Base-by-base conservation (phyloP, 2,888 invertebrate species). In the Melanostoma scalare region DNA sequence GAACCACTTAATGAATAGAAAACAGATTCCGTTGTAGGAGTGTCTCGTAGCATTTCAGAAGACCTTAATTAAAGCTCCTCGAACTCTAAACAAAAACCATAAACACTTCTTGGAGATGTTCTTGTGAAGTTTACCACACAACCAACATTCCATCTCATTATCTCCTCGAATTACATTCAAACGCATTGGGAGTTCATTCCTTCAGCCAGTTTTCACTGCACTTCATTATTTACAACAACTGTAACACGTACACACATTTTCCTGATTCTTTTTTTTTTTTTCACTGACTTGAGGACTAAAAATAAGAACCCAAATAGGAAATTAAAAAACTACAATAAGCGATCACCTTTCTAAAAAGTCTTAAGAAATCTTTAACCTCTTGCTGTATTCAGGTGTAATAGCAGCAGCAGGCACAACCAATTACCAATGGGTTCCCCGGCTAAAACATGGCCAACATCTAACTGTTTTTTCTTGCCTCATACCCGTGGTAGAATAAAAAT, bases 311-410 rank as follows among this genome's bases (percentile, higher is more conserved):
- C 9, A 30, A 36, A 40, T 33, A 46, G 50, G 33, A 63, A 73
- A 31, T 1, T 20, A 31, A 10, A 73, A 55, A 38, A 5, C 56
- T 30, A 30, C 20, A 53, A 42, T 30, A 44, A 52, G 46, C 42
- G 56, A 50, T 38, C 60, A 68, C 73, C 82, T 78, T 78, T 82
- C 73, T 63, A 73, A 61, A 73, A 58, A 20, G 68, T 73, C 73
- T 69, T 42, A 52, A 69, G 69, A 78, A 73, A 82, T 77, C 78
- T 78, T 77, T 82, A 82, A 82, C 82, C 78, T 78, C 73, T 82
- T 65, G 68, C 69, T 58, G 68, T 48, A 69, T 73, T 82, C 82
- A 82, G 82, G 82, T 78, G 82, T 82, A 82, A 82, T 78, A 61
- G 78, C 69, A 69, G 69, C 82, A 58, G 69, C 82, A 58, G 73